A percentile compares a stretch with the other conserved stretches of the same genome.
These are phyloP conservation scores for Orchesellides sinensis DNA, from an alignment of 2,888 invertebrate species.

Conservation along the genomic window DNA sequence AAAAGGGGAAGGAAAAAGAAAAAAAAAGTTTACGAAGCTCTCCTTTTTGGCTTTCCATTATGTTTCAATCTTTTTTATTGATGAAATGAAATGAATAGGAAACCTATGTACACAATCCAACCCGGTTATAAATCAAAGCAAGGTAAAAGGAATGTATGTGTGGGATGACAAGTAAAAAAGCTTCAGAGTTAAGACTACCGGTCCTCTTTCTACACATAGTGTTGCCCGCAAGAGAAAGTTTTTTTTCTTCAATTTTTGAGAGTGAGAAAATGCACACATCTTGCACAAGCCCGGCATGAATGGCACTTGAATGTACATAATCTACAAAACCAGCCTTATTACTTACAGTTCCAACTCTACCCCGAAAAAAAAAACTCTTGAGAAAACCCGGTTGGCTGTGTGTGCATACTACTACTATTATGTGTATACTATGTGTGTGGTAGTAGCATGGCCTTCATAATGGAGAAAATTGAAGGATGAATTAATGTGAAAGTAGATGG, in stretches of 20 bases:
- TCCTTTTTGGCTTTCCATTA: background rate
- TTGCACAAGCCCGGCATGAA: conserved; percentile 39
- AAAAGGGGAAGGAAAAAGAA: background rate
- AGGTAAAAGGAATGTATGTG: background rate
- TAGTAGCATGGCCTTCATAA: background rate
- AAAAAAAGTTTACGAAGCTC: conserved; percentile 25
- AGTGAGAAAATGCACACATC: conserved; percentile 36
- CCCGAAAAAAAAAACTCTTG: too few species aligned
- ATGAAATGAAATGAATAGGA: conserved; percentile 57
- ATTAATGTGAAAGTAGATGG: conserved; percentile 29
- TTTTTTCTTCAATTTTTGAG: conserved; percentile 15
- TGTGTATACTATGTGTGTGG: too few species aligned
- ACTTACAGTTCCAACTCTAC: background rate
- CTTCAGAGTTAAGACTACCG: background rate
- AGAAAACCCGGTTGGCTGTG: background rate
- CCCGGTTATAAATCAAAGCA: conserved; percentile 51
- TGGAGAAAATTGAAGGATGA: background rate
- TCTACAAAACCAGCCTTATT: conserved; percentile 30
- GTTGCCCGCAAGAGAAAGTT: conserved; percentile 14
- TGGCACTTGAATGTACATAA: conserved; percentile 52
- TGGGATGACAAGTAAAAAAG: conserved; percentile 16
- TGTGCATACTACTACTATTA: background rate
- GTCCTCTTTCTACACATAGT: conserved; percentile 12
- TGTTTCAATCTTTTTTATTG: conserved; percentile 43
- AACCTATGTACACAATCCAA: conserved; percentile 54